Base-by-base conservation (phyloP, 35 echinoderm and acorn worm genomes). In the Ophioderma brevispina region DNA sequence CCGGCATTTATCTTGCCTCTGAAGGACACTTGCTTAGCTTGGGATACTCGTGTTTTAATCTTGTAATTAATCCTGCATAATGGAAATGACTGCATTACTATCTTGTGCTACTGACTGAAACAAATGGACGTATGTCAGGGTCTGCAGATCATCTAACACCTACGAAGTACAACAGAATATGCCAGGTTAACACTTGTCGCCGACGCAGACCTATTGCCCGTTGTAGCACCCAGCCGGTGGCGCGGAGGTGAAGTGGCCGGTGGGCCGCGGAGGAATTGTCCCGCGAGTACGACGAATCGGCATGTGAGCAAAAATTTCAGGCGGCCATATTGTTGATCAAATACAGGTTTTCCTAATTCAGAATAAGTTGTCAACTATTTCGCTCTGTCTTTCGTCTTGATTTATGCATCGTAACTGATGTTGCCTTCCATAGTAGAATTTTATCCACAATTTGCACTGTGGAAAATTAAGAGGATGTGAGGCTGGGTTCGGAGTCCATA, bases 291-390 rank as follows among this genome's bases (percentile, higher is more conserved):
- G n/a, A 75, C 83, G 46, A 85, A 63, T 85, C 83, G 1, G 33
- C 35, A 32, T 85, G 83, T 8, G 42, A 36, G 83, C 8, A 85
- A 31, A 76, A 76, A 87, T 75, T 87, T 87, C 38, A 76, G 75
- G 55, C 56, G 46, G 46, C 49, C 59, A 43, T 85, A 43, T 37
- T 64, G 46, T 6, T 43, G 59, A n/a, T 64, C 43, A 21, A 85
- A 64, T 17, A 75, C 36, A 0, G 32, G n/a, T n/a, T 34, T 15
- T 33, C 18, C 31, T 32, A 11, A 56, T 56, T 36, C 59, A 85
- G 17, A 70, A 70, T 8, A 59, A n/a, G n/a, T n/a, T n/a, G n/a
- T 85, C 41, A 25, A 85, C 1, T 25, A 85, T 19, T 38, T 64
- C 83, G 15, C 17, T 31, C 36, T 32, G 37, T 10, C 31, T 31